phyloP scores from a whole-genome alignment of 2,113 vertebrate species.

The Kobus ellipsiprymnus region DNA sequence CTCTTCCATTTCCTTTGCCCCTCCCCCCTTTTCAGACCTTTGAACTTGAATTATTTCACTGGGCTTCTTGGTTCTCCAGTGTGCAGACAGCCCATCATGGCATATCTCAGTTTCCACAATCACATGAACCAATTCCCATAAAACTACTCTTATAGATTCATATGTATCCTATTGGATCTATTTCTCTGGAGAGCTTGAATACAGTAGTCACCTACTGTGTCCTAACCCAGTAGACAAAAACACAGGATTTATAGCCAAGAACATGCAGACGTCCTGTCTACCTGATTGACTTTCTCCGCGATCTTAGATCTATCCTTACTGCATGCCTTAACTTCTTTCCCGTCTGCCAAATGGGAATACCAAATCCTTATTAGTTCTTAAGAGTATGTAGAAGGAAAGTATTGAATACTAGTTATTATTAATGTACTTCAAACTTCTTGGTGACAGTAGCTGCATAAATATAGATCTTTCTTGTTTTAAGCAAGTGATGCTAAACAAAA shows the following conservation, averaged over 20 bases:
- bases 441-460: slow-evolving; percentile 48
- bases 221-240: not conserved
- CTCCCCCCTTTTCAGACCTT: not conserved
- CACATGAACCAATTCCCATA: not conserved
- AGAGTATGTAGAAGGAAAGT: not conserved
- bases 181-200: not conserved
- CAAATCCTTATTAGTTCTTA: not conserved
- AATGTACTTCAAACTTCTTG: slow-evolving; percentile 34
- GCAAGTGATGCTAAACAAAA: slow-evolving; percentile 70
- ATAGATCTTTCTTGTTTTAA: slow-evolving; percentile 67
- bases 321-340: slow-evolving; percentile 14
- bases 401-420: slow-evolving; percentile 33
- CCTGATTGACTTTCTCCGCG: not conserved
- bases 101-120: not conserved
- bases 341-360: slow-evolving; percentile 34
- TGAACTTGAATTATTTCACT: not conserved
- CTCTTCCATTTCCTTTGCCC: not conserved
- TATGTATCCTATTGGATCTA: not conserved
- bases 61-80: not conserved
- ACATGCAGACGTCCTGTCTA: not conserved
- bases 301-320: not conserved
- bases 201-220: not conserved
- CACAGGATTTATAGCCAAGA: not conserved
- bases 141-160: not conserved
- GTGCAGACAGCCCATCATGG: not conserved